Conservation (phyloP, 2,888 invertebrate species). For the Siphonodentalium dalli region DNA sequence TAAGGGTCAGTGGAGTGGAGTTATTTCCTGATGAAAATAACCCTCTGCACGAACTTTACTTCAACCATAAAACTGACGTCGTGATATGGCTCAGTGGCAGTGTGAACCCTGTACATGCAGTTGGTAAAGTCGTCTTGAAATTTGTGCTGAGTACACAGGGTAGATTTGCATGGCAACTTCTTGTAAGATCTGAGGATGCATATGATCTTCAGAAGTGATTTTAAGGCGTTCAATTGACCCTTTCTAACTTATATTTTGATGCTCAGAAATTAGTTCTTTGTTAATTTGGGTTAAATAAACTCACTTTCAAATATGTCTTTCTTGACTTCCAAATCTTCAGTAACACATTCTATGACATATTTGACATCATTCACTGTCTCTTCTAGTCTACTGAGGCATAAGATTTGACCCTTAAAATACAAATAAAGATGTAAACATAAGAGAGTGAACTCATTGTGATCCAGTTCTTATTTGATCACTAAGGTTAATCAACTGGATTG, state of each 20-base stretch:
- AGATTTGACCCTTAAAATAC: slow-evolving; percentile 63
- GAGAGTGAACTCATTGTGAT: no score
- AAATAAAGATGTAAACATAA: background rate
- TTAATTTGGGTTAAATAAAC: slow-evolving; percentile 8
- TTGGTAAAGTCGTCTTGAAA: background rate
- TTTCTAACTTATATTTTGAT: background rate
- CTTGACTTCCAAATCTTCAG: slow-evolving; percentile 65
- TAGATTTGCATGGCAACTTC: background rate
- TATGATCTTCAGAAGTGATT: background rate
- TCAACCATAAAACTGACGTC: no score
- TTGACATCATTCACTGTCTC: slow-evolving; percentile 66
- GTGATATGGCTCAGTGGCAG: no score
- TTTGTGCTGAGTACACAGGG: background rate
- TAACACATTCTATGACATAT: slow-evolving; percentile 65
- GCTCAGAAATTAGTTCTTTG: background rate
- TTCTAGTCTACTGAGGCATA: slow-evolving; percentile 65
- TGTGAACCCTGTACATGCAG: background rate
- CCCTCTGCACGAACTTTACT: no score
- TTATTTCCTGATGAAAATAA: no score
- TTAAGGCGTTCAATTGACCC: background rate
- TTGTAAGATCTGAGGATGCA: background rate
- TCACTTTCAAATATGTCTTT: slow-evolving; percentile 65
- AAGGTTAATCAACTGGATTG: no score
- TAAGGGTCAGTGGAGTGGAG: no score
- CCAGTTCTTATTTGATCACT: no score